A percentile compares a stretch with the other conserved stretches of the same genome.
Conservation (phyloP, 2,888 invertebrate genomes). For the Apoda limacodes region DNA sequence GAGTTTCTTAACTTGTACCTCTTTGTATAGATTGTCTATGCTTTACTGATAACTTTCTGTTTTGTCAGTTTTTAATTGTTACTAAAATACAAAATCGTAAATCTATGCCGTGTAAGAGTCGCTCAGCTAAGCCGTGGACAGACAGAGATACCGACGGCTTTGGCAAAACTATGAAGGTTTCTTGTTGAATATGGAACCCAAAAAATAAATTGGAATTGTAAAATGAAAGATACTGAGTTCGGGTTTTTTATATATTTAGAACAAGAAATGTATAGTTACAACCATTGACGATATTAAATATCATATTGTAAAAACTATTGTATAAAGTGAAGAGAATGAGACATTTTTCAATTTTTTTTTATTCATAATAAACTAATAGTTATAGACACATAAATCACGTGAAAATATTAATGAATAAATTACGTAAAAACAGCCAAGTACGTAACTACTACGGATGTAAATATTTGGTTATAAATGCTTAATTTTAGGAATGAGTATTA, state of each 20-base stretch:
- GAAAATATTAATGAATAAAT: conserved; percentile 64
- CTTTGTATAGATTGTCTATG: no score
- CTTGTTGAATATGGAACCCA: no score
- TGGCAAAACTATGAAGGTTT: no score
- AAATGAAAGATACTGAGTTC: conserved; percentile 33
- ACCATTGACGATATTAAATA: conserved; percentile 72
- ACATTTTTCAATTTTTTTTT: conserved; percentile 59
- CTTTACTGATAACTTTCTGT: no score
- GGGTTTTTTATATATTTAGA: conserved; percentile 70
- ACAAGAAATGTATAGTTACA: conserved; percentile 73
- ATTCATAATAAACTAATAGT: conserved; percentile 41
- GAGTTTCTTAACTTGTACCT: no score
- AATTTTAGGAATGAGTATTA: conserved; percentile 64
- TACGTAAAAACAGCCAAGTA: conserved; percentile 66
- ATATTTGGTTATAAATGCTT: conserved; percentile 65
- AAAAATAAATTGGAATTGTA: conserved; percentile 10
- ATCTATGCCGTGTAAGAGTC: no score
- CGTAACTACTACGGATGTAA: conserved; percentile 64
- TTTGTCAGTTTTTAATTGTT: no score
- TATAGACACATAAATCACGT: conserved; percentile 69
- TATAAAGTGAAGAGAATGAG: conserved; percentile 70
- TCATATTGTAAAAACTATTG: conserved; percentile 72
- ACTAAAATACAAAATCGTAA: no score
- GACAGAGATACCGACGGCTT: no score
- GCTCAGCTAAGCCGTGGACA: no score